Base-by-base conservation (phyloP, 2,888 invertebrate species). In the Tenthredo livida region DNA sequence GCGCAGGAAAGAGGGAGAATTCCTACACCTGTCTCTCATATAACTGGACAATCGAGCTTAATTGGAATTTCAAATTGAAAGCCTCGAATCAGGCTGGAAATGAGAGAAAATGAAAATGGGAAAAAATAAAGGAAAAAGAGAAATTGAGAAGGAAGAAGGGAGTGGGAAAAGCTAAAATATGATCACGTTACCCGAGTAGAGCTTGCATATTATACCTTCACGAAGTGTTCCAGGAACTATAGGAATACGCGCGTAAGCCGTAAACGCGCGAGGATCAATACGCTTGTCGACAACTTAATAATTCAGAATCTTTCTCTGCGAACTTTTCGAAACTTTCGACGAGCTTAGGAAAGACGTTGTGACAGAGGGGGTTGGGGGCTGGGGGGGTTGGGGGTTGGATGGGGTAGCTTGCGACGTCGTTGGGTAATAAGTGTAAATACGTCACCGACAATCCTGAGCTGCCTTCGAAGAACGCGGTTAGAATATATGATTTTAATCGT, bases 41-140 rank as follows among this genome's bases (percentile, higher is more conserved):
- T 54, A 58, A 21, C 58, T 80, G 58, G 80, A 61, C 61, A 80
- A 80, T 80, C 61, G 80, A 80, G 80, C 15, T 80, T 40, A 61
- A 80, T 80, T 80, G 80, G 80, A 80, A 80, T 61, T 80, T 80
- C 80, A 61, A 80, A 37, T 80, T 25, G 21, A 40, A 80, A 61
- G 33, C 12, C 25, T 61, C 21, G 61, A 40, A 80, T 61, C 21
- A 15, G 61, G 50, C 47, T 77, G 50, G 33, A 25, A 54, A 77
- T 29, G 29, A 17, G 25, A n/a, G 17, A 15, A 33, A 37, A 37
- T 37, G 37, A 37, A 37, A 37, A 37, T 25, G 17, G 29, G 29
- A 29, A 29, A 29, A 29, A 29, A 29, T 2, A 29, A 29, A 33
- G 17, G 33, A 2, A 7, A 12, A 43, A n/a, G 58, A 3, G 21